Evolutionary conservation across 1,140 invertebrate species (phyloP), one percentile per base, ranked within the genome.

Genomic region (Drosophila repletoides): DNA sequence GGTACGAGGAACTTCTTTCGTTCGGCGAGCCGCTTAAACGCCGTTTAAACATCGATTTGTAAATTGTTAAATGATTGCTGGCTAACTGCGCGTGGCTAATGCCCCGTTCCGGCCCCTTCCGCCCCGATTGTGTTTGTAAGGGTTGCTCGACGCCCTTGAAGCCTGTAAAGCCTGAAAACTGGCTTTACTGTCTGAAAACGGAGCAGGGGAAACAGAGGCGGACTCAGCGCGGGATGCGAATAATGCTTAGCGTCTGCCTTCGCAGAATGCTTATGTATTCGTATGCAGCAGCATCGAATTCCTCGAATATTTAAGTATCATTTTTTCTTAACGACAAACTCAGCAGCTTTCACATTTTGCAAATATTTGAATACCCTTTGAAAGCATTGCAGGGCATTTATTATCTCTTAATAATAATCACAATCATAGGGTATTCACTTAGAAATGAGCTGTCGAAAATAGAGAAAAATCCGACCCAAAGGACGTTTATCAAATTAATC

Each of bases 31-130:
- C 59, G 59, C 40, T 77, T 61, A 71, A 77, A 49, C 49, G 55
- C 49, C 71, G 76, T 84, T 84, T 87, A 87, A 88, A 87, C 72
- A 88, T 87, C 81, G 81, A 87, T 87, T 87, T 87, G 81, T 87
- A 87, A 87, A 87, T 87, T 87, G 81, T 81, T 84, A 86, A 86
- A 87, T 72, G 80, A 86, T 86, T 86, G 81, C 68, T 43, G 72
- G 59, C 63, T 86, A 86, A 86, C 86, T 76, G 81, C 76, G 80
- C 80, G 81, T 86, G 43, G 72, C 80, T 80, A 86, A 86, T 86
- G 81, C 59, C 26, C 31, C n/a, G 5, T 48, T 36, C 45, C 38
- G 15, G 7, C 7, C 26, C 41, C 31, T 66, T 71, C 59, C 55
- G 36, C 58, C 41, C 66, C 10, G n/a, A n/a, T n/a, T n/a, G n/a